A percentile compares a stretch with the other conserved stretches of the same genome.
Conservation (phyloP, 2,797 vertebrate genomes). For the Mionectes olivaceus region DNA sequence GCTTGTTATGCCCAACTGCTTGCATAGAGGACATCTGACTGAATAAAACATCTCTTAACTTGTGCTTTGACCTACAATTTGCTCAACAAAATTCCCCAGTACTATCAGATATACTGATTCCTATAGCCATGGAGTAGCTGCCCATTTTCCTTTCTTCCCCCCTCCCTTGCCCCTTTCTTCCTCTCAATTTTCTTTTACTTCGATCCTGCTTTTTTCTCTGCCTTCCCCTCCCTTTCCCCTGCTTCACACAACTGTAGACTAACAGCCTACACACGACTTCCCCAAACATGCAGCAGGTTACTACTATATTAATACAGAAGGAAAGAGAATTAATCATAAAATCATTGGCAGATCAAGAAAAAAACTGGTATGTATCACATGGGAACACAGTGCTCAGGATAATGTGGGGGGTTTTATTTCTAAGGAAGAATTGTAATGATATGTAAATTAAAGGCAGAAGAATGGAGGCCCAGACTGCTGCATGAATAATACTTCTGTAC, state of each 20-base stretch:
- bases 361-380: not conserved
- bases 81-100: not conserved
- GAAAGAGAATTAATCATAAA: constrained; percentile 9
- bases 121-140: not conserved
- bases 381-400: not conserved
- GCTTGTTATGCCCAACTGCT: not conserved
- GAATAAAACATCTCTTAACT: not conserved
- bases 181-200: not conserved
- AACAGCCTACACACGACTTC: not conserved
- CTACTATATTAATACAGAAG: not conserved
- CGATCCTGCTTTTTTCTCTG: not conserved
- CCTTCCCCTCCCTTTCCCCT: fast-evolving
- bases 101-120: not conserved
- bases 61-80: not conserved
- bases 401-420: fast-evolving
- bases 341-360: constrained; percentile 21
- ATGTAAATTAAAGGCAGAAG: constrained; percentile 55
- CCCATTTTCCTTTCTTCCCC: not conserved
- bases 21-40: not conserved
- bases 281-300: not conserved
- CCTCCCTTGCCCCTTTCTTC: not conserved
- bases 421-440: constrained; percentile 11
- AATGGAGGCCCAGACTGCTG: not conserved
- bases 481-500: constrained; percentile 41
- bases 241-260: not conserved